Base-by-base conservation (phyloP, 2,113 vertebrate species). In the Anoura caudifer region DNA sequence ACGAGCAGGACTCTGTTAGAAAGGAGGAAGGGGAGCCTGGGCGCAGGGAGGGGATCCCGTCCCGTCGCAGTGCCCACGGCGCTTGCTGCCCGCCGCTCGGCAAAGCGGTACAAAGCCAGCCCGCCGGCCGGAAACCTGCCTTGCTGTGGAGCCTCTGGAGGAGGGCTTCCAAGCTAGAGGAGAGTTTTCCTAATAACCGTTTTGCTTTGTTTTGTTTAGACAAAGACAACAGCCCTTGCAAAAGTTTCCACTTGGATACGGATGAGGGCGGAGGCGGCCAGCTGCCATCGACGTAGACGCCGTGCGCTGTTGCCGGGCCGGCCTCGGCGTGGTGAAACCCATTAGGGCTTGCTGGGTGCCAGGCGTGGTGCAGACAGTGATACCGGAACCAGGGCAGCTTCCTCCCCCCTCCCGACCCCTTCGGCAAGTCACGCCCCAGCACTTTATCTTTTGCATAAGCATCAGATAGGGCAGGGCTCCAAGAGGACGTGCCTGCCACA, bases 31-130 rank as follows among this genome's bases (percentile, higher is more conserved):
- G 3, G 15, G 67, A 59, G 8, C 7, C 15, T 6, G 31, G 15
- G 59, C 0, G 12, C 14, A 10, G 31, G 22, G 13, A 7, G 5
- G 10, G 13, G 12, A 5, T 28, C 17, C 36, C 3, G 22, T 3
- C 36, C 26, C 2, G 0, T 9, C 26, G 0, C 1, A 0, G 50
- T 16, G 11, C 26, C 4, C 20, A 7, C 2, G 11, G 9, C 26
- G 7, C 31, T 61, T 12, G 33, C 41, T 0, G 28, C 33, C n/a
- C 4, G 0, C 22, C 11, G 26, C 20, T 43, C 70, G 43, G 47
- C 2, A 15, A 63, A 45, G 33, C 10, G 22, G 38, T 36, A 31
- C 28, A 4, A 38, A 65, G 43, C 50, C 77, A 77, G 1, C 33
- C 41, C 4, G 1, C 28, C 4, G n/a, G 38, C 19, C 7, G 6